Evolutionary conservation across 1,140 invertebrate genomes (phyloP), one percentile per base, ranked within the genome.

Genomic region (Lasaia peninsularis): DNA sequence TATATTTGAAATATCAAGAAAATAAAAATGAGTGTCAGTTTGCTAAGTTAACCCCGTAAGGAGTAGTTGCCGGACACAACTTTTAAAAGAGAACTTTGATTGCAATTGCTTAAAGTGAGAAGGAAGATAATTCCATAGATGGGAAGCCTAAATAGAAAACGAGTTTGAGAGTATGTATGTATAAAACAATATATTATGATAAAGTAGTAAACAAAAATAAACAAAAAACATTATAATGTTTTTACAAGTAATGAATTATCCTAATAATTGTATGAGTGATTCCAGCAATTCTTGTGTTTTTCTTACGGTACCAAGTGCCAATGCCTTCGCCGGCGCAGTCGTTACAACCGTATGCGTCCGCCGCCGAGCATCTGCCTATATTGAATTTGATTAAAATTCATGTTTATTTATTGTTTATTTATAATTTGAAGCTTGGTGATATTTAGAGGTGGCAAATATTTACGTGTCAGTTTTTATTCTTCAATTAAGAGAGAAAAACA

Each of bases 181-280:
- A 6, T 6, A 28, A 3, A 28, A 6, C 5, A 28, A 28, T 7
- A 28, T 5, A 28, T 7, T 62, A 31, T 28, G 35, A 31, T n/a
- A 33, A 32, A 18, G 12, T n/a, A n/a, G n/a, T 10, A 52, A 52
- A 52, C 52, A 60, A 70, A 70, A 66, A 69, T 63, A 51, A 75
- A 68, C 73, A 75, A 73, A 74, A n/a, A n/a, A n/a, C n/a, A n/a
- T n/a, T n/a, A 79, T 86, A 86, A 84, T 77, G 76, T 76, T 69
- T 73, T 64, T 62, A 65, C 62, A 65, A 68, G 70, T 74, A 77
- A 86, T 88, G 86, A 84, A 88, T 86, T 86, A 86, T 86, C 79
- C 78, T 86, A 86, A 88, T 86, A 86, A 86, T 78, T 85, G 80
- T 86, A 86, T 84, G 86, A 84, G 80, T 84, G 75, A 83, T 84